Percentiles rank a stretch among this genome's conserved stretches.
Conservation (phyloP, 2,113 vertebrate genomes). For the Stegostoma tigrinum region DNA sequence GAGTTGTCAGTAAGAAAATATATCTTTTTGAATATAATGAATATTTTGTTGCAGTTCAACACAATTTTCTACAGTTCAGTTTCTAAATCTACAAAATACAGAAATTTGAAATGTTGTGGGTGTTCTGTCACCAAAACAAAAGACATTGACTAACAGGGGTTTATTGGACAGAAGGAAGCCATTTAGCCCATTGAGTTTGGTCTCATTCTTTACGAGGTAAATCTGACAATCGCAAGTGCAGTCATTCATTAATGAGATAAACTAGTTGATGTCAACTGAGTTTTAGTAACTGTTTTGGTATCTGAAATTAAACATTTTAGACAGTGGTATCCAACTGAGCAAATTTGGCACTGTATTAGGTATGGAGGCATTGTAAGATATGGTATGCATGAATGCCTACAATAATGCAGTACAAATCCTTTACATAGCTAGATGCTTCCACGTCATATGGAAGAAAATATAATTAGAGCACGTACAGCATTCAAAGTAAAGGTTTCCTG, state of each 20-base stretch:
- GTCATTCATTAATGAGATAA: background rate
- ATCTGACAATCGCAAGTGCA: background rate
- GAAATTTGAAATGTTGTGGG: background rate
- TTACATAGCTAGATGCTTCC: background rate
- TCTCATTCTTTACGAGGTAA: background rate
- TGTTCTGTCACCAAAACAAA: background rate
- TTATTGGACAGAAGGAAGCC: background rate
- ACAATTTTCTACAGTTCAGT: background rate
- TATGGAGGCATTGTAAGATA: background rate
- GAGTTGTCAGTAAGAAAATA: background rate
- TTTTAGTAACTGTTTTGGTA: background rate
- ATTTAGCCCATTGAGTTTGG: background rate
- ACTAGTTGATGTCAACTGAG: background rate
- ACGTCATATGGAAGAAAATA: background rate
- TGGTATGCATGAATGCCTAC: background rate
- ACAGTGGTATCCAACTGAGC: background rate
- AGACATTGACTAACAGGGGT: background rate
- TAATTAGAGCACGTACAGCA: background rate
- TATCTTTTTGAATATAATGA: background rate
- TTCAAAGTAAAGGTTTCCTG: background rate
- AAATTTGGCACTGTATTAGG: background rate
- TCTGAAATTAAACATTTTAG: conserved; percentile 10
- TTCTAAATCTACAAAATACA: background rate
- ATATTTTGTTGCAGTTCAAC: background rate
- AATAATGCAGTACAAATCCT: background rate